Evolutionary conservation across 2,888 invertebrate species (phyloP).

Genomic region (Drosophila koepferae): DNA sequence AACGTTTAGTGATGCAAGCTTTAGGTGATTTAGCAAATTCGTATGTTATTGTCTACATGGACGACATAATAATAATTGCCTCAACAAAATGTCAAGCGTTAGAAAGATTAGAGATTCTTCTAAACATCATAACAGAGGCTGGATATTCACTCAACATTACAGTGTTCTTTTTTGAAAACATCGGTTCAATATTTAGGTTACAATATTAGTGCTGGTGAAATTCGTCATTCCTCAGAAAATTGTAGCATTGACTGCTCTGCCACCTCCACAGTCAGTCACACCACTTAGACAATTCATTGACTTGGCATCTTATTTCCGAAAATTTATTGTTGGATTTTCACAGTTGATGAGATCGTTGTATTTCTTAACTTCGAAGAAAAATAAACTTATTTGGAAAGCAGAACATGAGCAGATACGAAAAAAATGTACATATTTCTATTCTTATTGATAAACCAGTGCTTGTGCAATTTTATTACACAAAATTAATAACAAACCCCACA

Average conservation of each 20-base stretch:
- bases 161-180: no score
- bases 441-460: neutral
- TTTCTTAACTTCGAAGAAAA: neutral
- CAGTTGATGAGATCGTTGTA: neutral
- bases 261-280: neutral
- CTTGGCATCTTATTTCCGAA: conserved; percentile 3
- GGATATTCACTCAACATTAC: neutral
- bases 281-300: conserved; percentile 2
- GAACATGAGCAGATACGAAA: neutral
- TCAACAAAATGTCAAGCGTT: neutral
- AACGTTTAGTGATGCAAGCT: neutral
- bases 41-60: neutral
- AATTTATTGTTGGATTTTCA: neutral
- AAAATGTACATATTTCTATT: neutral
- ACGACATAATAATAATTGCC: neutral
- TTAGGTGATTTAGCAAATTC: neutral
- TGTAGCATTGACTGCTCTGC: neutral
- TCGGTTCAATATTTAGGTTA: no score
- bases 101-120: neutral
- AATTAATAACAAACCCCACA: neutral
- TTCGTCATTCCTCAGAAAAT: conserved; percentile 6
- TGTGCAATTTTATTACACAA: neutral
- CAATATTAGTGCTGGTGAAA: no score
- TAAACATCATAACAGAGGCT: neutral
- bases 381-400: neutral